Evolutionary conservation across 2,888 invertebrate genomes (phyloP).

Genomic region (Pseudococcus longispinus): DNA sequence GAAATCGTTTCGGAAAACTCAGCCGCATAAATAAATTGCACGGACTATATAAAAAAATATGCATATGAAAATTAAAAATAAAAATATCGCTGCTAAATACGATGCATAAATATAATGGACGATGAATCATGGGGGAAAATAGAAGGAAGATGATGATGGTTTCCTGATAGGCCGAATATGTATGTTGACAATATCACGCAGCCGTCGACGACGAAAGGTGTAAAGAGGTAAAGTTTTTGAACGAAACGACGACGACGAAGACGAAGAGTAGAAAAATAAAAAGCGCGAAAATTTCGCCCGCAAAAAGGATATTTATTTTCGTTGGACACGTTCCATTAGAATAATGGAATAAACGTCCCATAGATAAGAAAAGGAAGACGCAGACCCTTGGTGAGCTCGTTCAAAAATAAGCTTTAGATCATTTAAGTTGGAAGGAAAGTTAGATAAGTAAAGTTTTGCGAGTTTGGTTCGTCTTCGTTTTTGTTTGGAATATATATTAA

Average conservation of each 20-base stretch:
- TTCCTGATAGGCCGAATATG: neutral
- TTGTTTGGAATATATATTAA: slow-evolving; percentile 55
- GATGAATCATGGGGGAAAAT: neutral
- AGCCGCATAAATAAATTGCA: too few relatives aligned
- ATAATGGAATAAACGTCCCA: slow-evolving; percentile 56
- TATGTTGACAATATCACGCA: neutral
- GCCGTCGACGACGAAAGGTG: slow-evolving; percentile 22
- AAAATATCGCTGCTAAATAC: neutral
- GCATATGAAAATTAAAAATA: neutral
- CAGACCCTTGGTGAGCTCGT: slow-evolving; percentile 56
- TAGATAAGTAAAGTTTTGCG: slow-evolving; percentile 57
- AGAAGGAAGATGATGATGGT: neutral
- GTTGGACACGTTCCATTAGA: slow-evolving; percentile 57
- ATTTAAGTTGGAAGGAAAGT: slow-evolving; percentile 57
- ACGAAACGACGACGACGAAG: slow-evolving; percentile 8
- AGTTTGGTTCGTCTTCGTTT: slow-evolving; percentile 45
- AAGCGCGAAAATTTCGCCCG: slow-evolving; percentile 45
- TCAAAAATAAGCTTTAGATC: slow-evolving; percentile 57
- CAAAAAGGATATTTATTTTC: slow-evolving; percentile 54
- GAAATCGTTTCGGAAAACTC: too few relatives aligned
- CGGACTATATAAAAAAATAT: too few relatives aligned
- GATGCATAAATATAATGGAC: neutral
- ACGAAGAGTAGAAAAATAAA: neutral
- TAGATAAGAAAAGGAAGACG: slow-evolving; percentile 56
- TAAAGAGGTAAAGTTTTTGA: neutral